phyloP scores from a whole-genome alignment of 1,140 invertebrate species.

The Rhysida immarginata region DNA sequence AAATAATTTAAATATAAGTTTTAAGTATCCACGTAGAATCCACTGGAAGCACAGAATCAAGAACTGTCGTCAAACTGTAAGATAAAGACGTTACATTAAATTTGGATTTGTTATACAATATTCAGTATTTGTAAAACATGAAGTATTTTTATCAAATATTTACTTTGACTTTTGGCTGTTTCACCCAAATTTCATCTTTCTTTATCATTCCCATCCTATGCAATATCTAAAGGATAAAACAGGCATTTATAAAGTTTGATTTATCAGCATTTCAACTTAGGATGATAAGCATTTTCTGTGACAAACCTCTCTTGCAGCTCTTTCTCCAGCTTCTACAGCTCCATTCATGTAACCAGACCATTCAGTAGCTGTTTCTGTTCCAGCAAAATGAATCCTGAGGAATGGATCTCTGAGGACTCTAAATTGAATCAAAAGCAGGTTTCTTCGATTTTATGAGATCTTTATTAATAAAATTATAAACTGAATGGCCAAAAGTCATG shows the following conservation, averaged over 20 bases:
- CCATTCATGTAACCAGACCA: conserved; percentile 38
- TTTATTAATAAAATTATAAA: too few species aligned
- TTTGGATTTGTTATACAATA: too few species aligned
- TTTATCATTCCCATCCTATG: not conserved
- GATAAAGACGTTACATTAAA: too few species aligned
- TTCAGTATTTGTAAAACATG: too few species aligned
- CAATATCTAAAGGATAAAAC: not conserved
- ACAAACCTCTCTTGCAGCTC: conserved; percentile 33
- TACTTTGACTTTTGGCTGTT: not conserved
- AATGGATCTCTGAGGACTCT: conserved; percentile 20
- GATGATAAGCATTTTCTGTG: too few species aligned
- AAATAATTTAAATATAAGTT: too few species aligned
- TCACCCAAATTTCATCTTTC: not conserved
- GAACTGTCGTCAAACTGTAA: too few species aligned
- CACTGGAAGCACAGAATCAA: too few species aligned
- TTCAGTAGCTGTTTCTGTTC: conserved; percentile 32
- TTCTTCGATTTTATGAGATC: too few species aligned
- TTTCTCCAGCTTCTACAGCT: conserved; percentile 31
- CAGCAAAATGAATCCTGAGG: conserved; percentile 30
- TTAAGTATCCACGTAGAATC: too few species aligned
- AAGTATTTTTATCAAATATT: not conserved
- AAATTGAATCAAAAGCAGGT: conserved; percentile 3
- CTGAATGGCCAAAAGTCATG: not conserved
- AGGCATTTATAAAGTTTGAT: too few species aligned
- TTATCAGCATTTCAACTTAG: too few species aligned